Evolutionary conservation across 2,797 vertebrate genomes (phyloP), one percentile per base, ranked within the genome.

Genomic region (Schizothorax lantsangensis): DNA sequence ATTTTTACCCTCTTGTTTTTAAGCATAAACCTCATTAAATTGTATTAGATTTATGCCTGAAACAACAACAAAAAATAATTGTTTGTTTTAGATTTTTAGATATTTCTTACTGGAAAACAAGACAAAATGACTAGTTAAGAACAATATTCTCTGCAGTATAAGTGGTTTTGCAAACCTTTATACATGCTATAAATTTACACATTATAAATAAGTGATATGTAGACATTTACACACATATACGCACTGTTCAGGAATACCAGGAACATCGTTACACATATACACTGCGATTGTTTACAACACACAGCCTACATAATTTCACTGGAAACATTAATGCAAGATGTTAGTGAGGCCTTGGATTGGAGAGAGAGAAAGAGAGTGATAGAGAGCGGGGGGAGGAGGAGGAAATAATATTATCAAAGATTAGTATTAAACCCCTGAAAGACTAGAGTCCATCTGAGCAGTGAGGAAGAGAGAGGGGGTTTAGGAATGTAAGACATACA

Each of bases 381-480:
- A 80, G 30, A 21, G 68, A 49, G 47, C 49, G 15, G 68, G 47
- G 79, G 47, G 54, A 30, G 75, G 38, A 83, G 40, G 40, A 81
- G 33, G 59, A 82, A 89, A 86, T 66, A 66, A 86, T 54, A 74
- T 74, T 59, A 88, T 82, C 54, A 87, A 88, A 90, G 59, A 88
- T 88, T 75, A 79, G 84, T 90, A 90, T 90, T 91, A 81, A 89
- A 88, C 90, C 77, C 85, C 85, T 82, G 84, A 91, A 88, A 89
- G 89, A 90, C 81, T 43, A 90, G 62, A 88, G 82, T 90, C 88
- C 88, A 88, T 90, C 90, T 90, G 88, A 90, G 91, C 91, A 89
- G 87, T 81, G 82, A 88, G 62, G 75, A 75, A 62, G 68, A 73
- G 40, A 47, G 43, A 26, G 43, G 38, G 52, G 40, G 49, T 1